Conservation (phyloP, 2,797 vertebrate genomes). For the Aselliscus stoliczkanus region DNA sequence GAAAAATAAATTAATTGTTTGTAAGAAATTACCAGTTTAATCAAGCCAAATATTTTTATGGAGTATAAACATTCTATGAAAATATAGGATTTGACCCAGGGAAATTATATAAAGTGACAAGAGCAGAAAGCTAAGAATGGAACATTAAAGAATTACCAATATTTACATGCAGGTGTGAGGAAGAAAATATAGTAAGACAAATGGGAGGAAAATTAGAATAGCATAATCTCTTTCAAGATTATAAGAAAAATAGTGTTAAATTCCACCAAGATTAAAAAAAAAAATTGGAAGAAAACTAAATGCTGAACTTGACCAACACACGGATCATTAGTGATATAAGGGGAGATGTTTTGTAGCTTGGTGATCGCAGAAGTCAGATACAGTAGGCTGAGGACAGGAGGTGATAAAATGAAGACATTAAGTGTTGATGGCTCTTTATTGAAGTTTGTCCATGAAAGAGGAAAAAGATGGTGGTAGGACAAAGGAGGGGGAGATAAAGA, state of each 20-base stretch:
- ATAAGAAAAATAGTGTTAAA: background rate
- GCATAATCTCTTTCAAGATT: background rate
- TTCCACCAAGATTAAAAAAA: background rate
- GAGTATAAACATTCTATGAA: background rate
- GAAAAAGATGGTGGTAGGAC: background rate
- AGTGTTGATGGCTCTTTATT: background rate
- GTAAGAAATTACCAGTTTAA: background rate
- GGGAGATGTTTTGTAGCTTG: background rate
- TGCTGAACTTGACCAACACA: background rate
- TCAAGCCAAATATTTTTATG: background rate
- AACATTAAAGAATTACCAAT: background rate
- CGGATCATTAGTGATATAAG: background rate
- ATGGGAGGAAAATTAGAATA: background rate
- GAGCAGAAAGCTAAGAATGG: background rate
- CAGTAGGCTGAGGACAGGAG: background rate
- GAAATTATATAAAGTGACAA: background rate
- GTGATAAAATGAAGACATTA: background rate
- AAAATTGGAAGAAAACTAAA: background rate
- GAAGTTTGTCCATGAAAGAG: background rate
- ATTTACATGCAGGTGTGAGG: background rate
- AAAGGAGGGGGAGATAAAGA: background rate
- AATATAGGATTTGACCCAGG: background rate
- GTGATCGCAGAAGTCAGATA: background rate
- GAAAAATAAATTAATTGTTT: slow-evolving; percentile 6
- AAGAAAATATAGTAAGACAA: background rate